A percentile compares a stretch with the other conserved stretches of the same genome.
phyloP scores from a whole-genome alignment of 2,888 invertebrate species.

The Limnephilus auricula region DNA sequence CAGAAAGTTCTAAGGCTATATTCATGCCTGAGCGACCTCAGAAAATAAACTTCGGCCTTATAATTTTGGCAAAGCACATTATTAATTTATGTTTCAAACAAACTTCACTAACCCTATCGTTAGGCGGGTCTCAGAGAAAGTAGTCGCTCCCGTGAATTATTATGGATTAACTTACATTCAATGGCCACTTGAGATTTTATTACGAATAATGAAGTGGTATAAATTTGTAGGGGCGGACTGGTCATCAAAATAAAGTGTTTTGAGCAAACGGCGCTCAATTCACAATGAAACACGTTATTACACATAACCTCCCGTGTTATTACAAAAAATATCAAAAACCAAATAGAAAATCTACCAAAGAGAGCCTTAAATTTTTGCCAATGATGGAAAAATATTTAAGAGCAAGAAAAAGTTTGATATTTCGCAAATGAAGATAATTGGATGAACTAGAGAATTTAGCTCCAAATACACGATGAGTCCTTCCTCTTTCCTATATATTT shows the following conservation, averaged over 20 bases:
- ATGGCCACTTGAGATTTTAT: constrained; percentile 31
- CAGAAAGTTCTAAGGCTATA: not conserved
- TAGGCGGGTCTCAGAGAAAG: not conserved
- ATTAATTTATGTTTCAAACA: not conserved
- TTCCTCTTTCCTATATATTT: too few relatives aligned
- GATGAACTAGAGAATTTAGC: too few relatives aligned
- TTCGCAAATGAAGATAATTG: too few relatives aligned
- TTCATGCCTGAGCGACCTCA: not conserved
- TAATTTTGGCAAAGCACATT: not conserved
- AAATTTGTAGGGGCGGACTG: not conserved
- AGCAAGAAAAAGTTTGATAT: too few relatives aligned
- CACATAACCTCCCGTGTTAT: not conserved
- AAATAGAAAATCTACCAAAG: not conserved
- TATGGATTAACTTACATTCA: constrained; percentile 6
- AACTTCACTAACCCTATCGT: not conserved
- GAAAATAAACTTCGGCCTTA: not conserved
- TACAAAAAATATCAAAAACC: not conserved
- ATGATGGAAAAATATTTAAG: not conserved
- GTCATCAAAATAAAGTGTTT: too few relatives aligned
- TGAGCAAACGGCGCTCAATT: not conserved
- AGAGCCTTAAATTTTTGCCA: not conserved
- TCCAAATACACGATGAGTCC: too few relatives aligned
- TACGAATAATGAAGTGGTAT: constrained; percentile 30
- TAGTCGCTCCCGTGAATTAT: not conserved
- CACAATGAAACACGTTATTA: constrained; percentile 3